A percentile compares a stretch with the other conserved stretches of the same genome.
Evolutionary conservation across 1,140 invertebrate genomes (phyloP).

Genomic region (Bombus polaris): DNA sequence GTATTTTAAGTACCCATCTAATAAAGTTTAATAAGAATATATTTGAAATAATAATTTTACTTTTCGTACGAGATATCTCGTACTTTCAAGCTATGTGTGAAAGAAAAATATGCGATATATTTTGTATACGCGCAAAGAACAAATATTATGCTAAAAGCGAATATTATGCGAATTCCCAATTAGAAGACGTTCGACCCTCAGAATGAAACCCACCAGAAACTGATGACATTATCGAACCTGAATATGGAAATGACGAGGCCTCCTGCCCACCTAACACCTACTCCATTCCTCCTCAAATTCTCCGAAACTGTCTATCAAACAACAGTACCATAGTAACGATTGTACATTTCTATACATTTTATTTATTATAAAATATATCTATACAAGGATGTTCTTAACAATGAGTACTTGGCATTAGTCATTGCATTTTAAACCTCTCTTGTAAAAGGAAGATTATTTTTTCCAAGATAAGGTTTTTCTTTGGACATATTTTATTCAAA

Average conservation of each 20-base stretch:
- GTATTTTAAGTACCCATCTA: not conserved
- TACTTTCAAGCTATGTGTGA: not conserved
- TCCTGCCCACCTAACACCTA: conserved; percentile 44
- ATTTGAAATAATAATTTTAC: not conserved
- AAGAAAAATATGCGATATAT: not conserved
- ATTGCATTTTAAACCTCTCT: not conserved
- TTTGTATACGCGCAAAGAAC: not conserved
- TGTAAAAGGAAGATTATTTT: not conserved
- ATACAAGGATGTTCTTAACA: not conserved
- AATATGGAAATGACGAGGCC: conserved; percentile 43
- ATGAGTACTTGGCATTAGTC: not conserved
- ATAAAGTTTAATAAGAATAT: not conserved
- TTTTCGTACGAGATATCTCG: not conserved
- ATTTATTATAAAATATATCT: not conserved
- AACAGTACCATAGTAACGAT: not conserved
- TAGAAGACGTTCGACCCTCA: not conserved
- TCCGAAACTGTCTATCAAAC: conserved; percentile 26
- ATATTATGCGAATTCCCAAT: not conserved
- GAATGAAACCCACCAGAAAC: not conserved
- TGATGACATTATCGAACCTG: conserved; percentile 40
- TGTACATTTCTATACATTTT: not conserved
- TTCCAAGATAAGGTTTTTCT: not conserved
- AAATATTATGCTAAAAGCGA: not conserved
- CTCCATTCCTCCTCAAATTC: conserved; percentile 31
- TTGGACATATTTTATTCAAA: not conserved